Conservation (phyloP, 2,888 invertebrate species). For the Dascillus cervinus region DNA sequence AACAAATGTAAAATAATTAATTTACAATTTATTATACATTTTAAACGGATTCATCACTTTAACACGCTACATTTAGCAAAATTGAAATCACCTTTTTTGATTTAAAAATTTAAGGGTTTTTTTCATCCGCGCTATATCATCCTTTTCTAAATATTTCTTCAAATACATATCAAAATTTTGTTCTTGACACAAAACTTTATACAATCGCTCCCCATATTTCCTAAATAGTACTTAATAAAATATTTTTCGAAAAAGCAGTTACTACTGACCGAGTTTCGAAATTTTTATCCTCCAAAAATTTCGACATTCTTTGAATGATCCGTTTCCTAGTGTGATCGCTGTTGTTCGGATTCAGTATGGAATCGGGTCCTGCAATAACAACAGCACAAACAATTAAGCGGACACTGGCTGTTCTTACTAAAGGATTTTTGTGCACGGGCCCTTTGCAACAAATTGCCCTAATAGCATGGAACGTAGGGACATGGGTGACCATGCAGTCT, state of each 20-base stretch:
- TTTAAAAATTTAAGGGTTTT: constrained; percentile 14
- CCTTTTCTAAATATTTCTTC: constrained; percentile 35
- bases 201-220: constrained; percentile 51
- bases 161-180: constrained; percentile 44
- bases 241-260: not conserved
- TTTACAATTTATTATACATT: too few relatives aligned
- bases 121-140: constrained; percentile 21
- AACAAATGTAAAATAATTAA: too few relatives aligned
- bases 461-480: constrained; percentile 51
- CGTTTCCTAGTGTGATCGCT: constrained; percentile 47
- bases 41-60: too few relatives aligned
- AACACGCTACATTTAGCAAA: too few relatives aligned
- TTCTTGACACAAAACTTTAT: constrained; percentile 47
- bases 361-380: constrained; percentile 55
- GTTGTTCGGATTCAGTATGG: constrained; percentile 47
- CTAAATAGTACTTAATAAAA: constrained; percentile 27
- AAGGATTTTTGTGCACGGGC: constrained; percentile 55
- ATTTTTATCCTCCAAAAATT: constrained; percentile 48
- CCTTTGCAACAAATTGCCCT: constrained; percentile 45
- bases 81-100: constrained; percentile 6
- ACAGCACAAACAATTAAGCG: constrained; percentile 56
- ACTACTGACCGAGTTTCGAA: constrained; percentile 42
- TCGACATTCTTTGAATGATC: constrained; percentile 44
- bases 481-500: constrained; percentile 58
- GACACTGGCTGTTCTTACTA: constrained; percentile 59